These are phyloP conservation scores for Sus cebifrons DNA, from an alignment of 2,797 vertebrate species.

Conservation along the genomic window DNA sequence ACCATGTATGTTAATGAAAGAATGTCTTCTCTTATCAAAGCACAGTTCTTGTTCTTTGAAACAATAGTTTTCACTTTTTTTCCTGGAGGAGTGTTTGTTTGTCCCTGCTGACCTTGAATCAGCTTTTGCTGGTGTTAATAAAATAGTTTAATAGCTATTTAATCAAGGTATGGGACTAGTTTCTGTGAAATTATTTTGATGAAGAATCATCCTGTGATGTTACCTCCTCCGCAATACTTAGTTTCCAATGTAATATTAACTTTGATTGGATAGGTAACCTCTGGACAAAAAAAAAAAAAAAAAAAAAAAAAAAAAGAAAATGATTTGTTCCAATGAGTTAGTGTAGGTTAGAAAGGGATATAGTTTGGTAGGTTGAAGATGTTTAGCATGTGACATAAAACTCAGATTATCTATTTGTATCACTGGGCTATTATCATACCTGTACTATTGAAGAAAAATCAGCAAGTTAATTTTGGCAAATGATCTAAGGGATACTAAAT, in stretches of 20 bases:
- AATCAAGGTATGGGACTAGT: background rate
- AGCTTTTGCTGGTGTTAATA: background rate
- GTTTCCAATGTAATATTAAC: background rate
- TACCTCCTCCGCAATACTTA: background rate
- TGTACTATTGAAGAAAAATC: constrained; percentile 29
- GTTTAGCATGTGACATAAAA: background rate
- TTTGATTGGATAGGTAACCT: background rate
- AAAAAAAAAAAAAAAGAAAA: background rate
- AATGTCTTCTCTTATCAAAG: constrained; percentile 34
- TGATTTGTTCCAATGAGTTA: background rate
- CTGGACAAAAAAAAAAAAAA: background rate
- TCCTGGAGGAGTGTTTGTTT: background rate
- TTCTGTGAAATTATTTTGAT: constrained; percentile 13
- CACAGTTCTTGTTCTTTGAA: background rate
- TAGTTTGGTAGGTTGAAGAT: background rate
- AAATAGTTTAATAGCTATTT: background rate
- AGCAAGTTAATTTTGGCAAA: constrained; percentile 4
- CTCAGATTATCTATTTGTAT: background rate
- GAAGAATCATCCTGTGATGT: background rate
- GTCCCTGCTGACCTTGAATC: background rate
- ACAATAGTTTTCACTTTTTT: background rate
- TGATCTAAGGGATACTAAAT: background rate
- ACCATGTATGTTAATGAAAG: background rate
- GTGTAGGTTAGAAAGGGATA: constrained; percentile 14
- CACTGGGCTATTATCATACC: background rate